phyloP scores from a whole-genome alignment of 2,113 vertebrate genomes.

The Clupea harengus region DNA sequence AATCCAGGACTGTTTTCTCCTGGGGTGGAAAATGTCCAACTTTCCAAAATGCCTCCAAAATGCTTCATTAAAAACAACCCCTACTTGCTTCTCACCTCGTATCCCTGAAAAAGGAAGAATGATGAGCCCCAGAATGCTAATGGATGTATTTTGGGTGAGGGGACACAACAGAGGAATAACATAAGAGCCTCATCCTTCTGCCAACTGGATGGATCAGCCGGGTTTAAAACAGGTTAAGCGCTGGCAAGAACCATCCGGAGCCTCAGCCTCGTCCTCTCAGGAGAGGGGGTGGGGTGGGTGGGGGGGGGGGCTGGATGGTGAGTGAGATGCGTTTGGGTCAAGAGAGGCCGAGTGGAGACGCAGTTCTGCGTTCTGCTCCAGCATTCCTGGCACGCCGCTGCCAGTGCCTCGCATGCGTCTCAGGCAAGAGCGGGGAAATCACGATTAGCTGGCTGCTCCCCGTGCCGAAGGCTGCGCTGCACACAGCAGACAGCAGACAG shows the following conservation, averaged over 20 bases:
- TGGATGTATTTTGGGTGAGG: not conserved
- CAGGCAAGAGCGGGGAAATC: not conserved
- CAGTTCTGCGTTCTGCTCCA: not conserved
- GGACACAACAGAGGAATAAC: not conserved
- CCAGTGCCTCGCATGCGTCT: not conserved
- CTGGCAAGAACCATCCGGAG: not conserved
- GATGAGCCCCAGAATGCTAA: not conserved
- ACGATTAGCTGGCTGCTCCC: not conserved
- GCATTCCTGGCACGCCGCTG: not conserved
- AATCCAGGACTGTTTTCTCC: not conserved
- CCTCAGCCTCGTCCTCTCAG: not conserved
- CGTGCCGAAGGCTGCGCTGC: not conserved
- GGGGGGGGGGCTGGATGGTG: not conserved
- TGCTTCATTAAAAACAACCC: conserved; percentile 15
- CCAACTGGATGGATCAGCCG: not conserved
- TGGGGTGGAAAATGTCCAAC: not conserved
- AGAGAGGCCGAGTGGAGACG: not conserved
- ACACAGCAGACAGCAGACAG: not conserved
- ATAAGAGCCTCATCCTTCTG: not conserved
- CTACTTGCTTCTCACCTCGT: conserved; percentile 2
- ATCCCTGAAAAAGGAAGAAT: not conserved
- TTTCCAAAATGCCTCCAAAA: not conserved
- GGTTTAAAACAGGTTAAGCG: not conserved
- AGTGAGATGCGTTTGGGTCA: not conserved
- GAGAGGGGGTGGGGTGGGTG: not conserved